Base-by-base conservation (phyloP, 2,113 vertebrate genomes). In the Murina feae region DNA sequence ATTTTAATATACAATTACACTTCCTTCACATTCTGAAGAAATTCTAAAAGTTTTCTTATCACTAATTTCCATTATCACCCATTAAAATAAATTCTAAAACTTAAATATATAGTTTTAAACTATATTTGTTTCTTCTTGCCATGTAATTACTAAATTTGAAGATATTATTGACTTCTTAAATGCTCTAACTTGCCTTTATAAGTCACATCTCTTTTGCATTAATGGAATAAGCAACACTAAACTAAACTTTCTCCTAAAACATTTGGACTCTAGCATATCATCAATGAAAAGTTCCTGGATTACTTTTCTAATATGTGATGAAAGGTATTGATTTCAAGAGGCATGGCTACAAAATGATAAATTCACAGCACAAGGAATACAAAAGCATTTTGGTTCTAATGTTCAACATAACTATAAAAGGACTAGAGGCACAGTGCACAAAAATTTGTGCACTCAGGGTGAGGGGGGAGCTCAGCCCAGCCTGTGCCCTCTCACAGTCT, bases 241-340 rank as follows among this genome's bases (percentile, higher is more conserved):
- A 39, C 23, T 95, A 97, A 93, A 21, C 1, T 74, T 71, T 10
- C n/a, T 89, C 37, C 58, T 44, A 76, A 95, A 55, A 91, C 95
- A 96, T 91, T 95, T 4, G 87, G 8, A 95, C 76, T 51, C 23
- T 65, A 94, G 9, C n/a, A 90, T 47, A 82, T 72, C 58, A 87
- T 44, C 63, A 96, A 81, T 81, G 68, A 18, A 94, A 90, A 90
- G 69, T 97, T 90, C 21, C 51, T 35, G 95, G 95, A 96, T 89
- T 39, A 82, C 28, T 80, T 95, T 95, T 66, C 32, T 94, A 58
- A 60, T 0, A 42, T 21, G 80, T 28, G 0, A 68, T 95, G 93
- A 93, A 95, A 88, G 32, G 16, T 80, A 90, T 14, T 93, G 80
- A 90, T 44, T 42, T 10, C 63, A 75, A 39, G 7, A 93, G 49